phyloP scores from a whole-genome alignment of 2,888 invertebrate genomes.

The Tetheella fluctuosa region DNA sequence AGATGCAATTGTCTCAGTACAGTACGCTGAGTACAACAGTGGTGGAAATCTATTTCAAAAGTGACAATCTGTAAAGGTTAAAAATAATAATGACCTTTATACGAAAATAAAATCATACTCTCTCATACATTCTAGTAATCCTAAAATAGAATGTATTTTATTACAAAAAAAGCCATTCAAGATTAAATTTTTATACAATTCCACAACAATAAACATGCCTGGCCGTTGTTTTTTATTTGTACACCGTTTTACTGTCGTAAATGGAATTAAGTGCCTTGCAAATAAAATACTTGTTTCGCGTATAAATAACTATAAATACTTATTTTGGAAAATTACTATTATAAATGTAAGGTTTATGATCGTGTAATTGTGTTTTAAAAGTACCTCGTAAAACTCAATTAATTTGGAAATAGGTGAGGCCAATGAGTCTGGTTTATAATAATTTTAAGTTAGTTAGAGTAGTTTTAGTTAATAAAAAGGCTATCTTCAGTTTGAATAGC shows the following conservation, averaged over 20 bases:
- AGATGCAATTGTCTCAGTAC: too few relatives aligned
- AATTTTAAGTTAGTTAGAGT: neutral
- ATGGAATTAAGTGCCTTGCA: conserved; percentile 8
- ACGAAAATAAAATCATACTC: neutral
- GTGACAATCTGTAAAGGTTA: too few relatives aligned
- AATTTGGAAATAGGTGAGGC: neutral
- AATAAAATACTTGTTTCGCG: neutral
- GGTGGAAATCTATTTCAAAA: too few relatives aligned
- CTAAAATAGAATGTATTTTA: neutral
- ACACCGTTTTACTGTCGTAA: neutral
- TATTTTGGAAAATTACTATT: neutral
- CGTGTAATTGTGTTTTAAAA: conserved; percentile 1
- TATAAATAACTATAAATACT: conserved; percentile 1
- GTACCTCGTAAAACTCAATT: neutral
- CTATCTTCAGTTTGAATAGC: too few relatives aligned
- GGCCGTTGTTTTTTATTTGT: neutral
- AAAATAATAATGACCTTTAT: too few relatives aligned
- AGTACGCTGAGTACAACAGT: too few relatives aligned
- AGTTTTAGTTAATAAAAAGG: too few relatives aligned
- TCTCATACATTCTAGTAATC: neutral
- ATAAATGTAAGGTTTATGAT: neutral
- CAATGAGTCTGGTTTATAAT: neutral
- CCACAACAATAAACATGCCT: neutral
- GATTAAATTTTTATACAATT: neutral
- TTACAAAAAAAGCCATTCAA: neutral